Base-by-base conservation (phyloP, 1,140 invertebrate species). In the Leptinotarsa lineolata region DNA sequence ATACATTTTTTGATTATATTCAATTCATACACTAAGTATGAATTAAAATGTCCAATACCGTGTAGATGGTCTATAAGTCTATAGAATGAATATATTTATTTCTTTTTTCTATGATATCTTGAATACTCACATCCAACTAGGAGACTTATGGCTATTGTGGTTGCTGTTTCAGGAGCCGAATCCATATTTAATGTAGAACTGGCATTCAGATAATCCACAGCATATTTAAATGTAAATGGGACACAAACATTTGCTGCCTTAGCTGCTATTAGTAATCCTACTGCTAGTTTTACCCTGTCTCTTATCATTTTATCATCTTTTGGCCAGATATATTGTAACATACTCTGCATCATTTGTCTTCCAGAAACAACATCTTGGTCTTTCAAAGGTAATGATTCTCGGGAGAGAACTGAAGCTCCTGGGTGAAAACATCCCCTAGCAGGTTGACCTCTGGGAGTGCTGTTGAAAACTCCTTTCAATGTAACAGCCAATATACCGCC, bases 151-250 rank as follows among this genome's bases (percentile, higher is more conserved):
- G 92, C 92, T 24, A 92, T 85, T 2, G 93, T 91, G 11, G 90
- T 86, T 20, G 94, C 84, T 6, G 92, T 92, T 81, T 92, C 90
- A 3, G 92, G 90, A 60, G 92, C 90, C 24, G 91, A 90, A 39
- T 88, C 88, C 87, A 94, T 88, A 68, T 88, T 90, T 12, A 94
- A 80, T 0, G 87, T 86, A 30, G 83, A 81, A 12, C 84, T 83
- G 16, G 82, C 79, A 85, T 97, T 97, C 68, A 99, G 88, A 78
- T 91, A 91, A 85, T 99, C 97, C 64, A 99, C 89, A 1, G 92
- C 92, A 85, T 96, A 93, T 86, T 99, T 99, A 83, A 99, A 98
- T 66, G 99, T 86, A 86, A 99, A 99, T n/a, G 98, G 98, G 5
- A 99, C 97, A 76, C 90, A 87, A 3, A 99, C 95, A 83, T 97